phyloP scores from a whole-genome alignment of 1,140 invertebrate genomes.

The Metaphire vulgaris region DNA sequence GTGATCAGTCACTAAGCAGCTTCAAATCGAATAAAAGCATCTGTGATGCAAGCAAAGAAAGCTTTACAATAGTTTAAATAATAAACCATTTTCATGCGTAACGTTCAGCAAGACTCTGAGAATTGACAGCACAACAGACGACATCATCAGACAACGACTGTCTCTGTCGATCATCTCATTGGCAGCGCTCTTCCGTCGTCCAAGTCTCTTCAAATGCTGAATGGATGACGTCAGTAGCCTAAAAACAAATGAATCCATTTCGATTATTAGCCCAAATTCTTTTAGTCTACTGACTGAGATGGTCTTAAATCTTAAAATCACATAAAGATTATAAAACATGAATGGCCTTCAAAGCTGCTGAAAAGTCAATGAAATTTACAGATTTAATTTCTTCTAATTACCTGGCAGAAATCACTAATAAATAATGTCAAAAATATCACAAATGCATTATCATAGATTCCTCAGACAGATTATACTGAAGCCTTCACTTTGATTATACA shows the following conservation, averaged over 20 bases:
- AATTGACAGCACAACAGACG: slow-evolving; percentile 74
- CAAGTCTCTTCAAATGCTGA: slow-evolving; percentile 38
- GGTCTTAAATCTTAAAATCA: too few species aligned
- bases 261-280: too few species aligned
- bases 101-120: slow-evolving; percentile 91
- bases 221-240: slow-evolving; percentile 36
- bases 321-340: neutral
- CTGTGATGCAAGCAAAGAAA: neutral
- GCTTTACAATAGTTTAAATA: neutral
- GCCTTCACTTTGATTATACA: neutral
- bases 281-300: too few species aligned
- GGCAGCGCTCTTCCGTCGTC: slow-evolving; percentile 33
- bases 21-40: slow-evolving; percentile 44
- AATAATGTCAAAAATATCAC: too few species aligned
- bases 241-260: slow-evolving; percentile 28
- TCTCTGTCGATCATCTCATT: slow-evolving; percentile 39
- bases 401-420: too few species aligned
- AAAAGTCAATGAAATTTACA: neutral
- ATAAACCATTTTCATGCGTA: slow-evolving; percentile 67
- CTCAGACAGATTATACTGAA: neutral
- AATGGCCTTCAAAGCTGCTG: neutral
- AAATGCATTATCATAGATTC: too few species aligned
- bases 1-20: slow-evolving; percentile 66
- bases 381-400: neutral
- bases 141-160: slow-evolving; percentile 54